phyloP scores from a whole-genome alignment of 2,113 vertebrate species.

The Xenopus borealis region DNA sequence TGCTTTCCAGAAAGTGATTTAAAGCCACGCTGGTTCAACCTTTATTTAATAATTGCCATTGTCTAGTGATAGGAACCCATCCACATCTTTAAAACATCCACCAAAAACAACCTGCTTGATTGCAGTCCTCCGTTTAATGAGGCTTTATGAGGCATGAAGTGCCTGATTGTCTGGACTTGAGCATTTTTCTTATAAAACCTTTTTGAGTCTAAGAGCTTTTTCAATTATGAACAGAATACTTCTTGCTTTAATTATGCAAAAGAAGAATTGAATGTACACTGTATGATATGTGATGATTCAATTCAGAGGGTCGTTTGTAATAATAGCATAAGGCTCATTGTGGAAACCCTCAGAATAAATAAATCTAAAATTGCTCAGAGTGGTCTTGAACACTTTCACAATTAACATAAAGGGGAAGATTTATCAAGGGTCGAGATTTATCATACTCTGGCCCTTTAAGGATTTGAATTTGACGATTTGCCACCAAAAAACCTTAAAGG shows the following conservation, averaged over 20 bases:
- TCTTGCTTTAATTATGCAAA: slow-evolving; percentile 8
- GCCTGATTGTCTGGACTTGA: slow-evolving; percentile 1
- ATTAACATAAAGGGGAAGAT: too few relatives aligned
- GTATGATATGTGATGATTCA: not conserved
- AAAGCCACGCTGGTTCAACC: slow-evolving; percentile 19
- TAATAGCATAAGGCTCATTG: too few relatives aligned
- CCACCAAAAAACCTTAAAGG: too few relatives aligned
- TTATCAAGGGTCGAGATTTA: too few relatives aligned
- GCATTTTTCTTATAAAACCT: not conserved
- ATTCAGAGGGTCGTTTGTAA: not conserved
- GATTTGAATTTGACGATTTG: too few relatives aligned
- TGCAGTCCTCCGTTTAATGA: not conserved
- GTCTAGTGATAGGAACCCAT: slow-evolving; percentile 4
- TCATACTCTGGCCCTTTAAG: too few relatives aligned
- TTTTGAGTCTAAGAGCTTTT: not conserved
- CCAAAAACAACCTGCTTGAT: slow-evolving; percentile 3
- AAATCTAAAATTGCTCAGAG: too few relatives aligned
- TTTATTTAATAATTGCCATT: slow-evolving; percentile 27
- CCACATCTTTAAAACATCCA: not conserved
- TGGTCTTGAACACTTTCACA: too few relatives aligned
- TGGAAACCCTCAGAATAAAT: too few relatives aligned
- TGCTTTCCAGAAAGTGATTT: slow-evolving; percentile 22
- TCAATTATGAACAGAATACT: not conserved
- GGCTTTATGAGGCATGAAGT: slow-evolving; percentile 3
- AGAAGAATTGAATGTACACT: not conserved